These are phyloP conservation scores for Psephotus haematonotus DNA, from an alignment of 2,113 vertebrate species.

Conservation along the genomic window DNA sequence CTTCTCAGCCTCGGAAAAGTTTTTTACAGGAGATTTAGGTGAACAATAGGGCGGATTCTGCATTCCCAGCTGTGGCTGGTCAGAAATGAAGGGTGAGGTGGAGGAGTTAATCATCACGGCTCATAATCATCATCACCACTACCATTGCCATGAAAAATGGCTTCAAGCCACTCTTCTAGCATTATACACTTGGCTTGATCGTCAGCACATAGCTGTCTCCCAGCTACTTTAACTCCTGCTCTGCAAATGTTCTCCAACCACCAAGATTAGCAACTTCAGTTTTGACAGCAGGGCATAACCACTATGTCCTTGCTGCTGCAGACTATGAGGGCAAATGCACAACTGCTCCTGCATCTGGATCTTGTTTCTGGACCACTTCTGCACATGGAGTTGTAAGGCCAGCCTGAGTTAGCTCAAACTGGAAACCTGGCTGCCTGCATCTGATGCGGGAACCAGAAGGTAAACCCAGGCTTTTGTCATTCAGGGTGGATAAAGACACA, in stretches of 20 bases:
- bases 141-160: background rate
- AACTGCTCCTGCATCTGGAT: background rate
- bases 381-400: background rate
- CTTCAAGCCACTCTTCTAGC: background rate
- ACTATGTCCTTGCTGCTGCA: background rate
- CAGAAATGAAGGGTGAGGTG: background rate
- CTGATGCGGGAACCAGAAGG: background rate
- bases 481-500: rapidly evolving
- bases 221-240: background rate
- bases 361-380: background rate
- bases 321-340: background rate
- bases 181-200: background rate
- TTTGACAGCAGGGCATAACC: background rate
- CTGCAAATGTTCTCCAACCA: background rate
- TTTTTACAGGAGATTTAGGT: background rate
- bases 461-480: background rate
- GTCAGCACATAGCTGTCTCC: background rate
- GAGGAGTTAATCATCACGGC: background rate
- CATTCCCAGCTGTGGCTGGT: background rate
- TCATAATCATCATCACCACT: background rate
- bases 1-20: background rate
- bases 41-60: background rate
- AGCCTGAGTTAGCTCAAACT: background rate
- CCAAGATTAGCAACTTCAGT: background rate
- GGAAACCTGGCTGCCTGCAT: background rate